A percentile compares a stretch with the other conserved stretches of the same genome.
Evolutionary conservation across 2,888 invertebrate genomes (phyloP).

Genomic region (Cremastinae sp.): DNA sequence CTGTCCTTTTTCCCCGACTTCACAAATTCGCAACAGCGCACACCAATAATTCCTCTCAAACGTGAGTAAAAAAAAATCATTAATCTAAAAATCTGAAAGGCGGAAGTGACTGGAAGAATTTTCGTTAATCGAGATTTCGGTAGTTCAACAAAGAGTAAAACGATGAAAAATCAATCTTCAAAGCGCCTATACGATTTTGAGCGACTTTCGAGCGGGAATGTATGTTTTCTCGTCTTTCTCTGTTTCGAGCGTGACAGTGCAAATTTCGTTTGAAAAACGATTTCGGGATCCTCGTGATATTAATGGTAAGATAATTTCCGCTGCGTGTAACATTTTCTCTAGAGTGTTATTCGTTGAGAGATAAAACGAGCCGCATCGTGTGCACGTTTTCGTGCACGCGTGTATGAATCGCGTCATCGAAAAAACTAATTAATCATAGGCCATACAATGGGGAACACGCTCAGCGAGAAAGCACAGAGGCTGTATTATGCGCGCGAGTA

Average conservation of each 20-base stretch:
- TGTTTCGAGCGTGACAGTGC: neutral
- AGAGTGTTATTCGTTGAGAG: neutral
- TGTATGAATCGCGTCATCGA: constrained; percentile 53
- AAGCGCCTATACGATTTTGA: neutral
- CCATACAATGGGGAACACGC: constrained; percentile 50
- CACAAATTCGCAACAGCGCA: too few species aligned
- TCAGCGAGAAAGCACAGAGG: constrained; percentile 24
- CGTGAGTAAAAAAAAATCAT: too few species aligned
- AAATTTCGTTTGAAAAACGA: neutral
- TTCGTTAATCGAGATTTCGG: neutral
- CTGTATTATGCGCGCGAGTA: constrained; percentile 15
- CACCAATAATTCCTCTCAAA: too few species aligned
- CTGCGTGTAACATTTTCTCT: neutral
- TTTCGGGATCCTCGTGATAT: neutral
- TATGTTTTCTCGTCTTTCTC: too few species aligned
- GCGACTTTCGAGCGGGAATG: neutral
- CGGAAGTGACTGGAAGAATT: constrained; percentile 5
- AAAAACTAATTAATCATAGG: constrained; percentile 65
- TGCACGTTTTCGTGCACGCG: neutral
- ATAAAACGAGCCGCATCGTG: constrained; percentile 15
- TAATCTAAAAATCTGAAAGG: neutral
- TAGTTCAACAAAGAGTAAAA: neutral
- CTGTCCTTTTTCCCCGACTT: too few species aligned
- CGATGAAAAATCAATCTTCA: constrained; percentile 3
- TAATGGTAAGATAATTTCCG: constrained; percentile 13